Base-by-base conservation (phyloP, 2,888 invertebrate species). In the Ametastegia equiseti region DNA sequence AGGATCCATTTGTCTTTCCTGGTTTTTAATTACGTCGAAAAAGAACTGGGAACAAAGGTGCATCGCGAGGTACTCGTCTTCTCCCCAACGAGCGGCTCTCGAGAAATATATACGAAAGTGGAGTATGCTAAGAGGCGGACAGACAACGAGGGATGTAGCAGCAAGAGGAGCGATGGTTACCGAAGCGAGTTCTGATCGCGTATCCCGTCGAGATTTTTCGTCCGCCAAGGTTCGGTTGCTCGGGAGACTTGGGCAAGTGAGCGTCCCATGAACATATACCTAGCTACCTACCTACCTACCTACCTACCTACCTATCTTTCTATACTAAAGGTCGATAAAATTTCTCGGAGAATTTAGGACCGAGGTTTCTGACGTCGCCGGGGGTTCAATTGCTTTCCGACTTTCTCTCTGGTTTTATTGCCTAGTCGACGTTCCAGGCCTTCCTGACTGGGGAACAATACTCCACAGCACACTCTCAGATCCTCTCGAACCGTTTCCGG, bases 21-120 rank as follows among this genome's bases (percentile, higher is more conserved):
- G 1, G 54, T 54, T 36, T 75, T 75, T 75, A 75, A 75, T 75
- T 75, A 50, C 50, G 54, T 75, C 33, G 47, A 47, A 47, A 45
- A 71, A 47, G 45, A 73, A 30, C 15, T n/a, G 33, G 33, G 36
- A 36, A 75, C 75, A 75, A 75, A 54, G 75, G 75, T 75, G 75
- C 75, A 75, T 75, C 75, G n/a, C n/a, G 75, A 75, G n/a, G 75
- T 36, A 75, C 75, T 75, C 19, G 75, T 75, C 75, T 50, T 47
- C 30, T 7, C 75, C 75, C 75, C 54, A 75, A 54, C 50, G 75
- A 33, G 33, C 23, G 15, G 54, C 75, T 75, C 75, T 75, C 54
- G 54, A 75, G 36, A 7, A 75, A 75, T 33, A n/a, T n/a, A 75
- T 75, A 75, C 50, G 54, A 54, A 54, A 75, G 75, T 75, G 54